Evolutionary conservation across 2,797 vertebrate species (phyloP).

Genomic region (Danio kyathit): DNA sequence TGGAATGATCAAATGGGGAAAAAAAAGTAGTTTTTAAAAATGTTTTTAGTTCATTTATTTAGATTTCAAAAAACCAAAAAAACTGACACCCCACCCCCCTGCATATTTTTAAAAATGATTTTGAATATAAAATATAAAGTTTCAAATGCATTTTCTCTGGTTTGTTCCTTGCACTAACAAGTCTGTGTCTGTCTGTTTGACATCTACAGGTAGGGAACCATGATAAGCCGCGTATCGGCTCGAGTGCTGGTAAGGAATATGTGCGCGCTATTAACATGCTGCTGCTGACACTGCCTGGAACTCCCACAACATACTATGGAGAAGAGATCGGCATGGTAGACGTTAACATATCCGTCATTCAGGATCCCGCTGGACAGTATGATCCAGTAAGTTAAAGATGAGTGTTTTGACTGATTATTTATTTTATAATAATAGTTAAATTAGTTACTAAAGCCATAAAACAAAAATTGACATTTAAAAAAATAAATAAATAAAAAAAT

Average conservation of each 20-base stretch:
- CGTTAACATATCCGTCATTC: conserved; percentile 76
- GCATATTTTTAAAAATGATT: no score
- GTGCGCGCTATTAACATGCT: conserved; percentile 90
- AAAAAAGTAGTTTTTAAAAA: no score
- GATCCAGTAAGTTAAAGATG: conserved; percentile 68
- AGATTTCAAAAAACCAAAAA: no score
- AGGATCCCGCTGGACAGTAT: conserved; percentile 74
- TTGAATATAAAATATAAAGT: no score
- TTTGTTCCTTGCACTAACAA: background rate
- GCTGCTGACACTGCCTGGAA: conserved; percentile 93
- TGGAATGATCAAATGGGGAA: no score
- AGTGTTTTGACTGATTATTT: no score
- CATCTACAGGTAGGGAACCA: conserved; percentile 87
- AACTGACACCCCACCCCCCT: no score
- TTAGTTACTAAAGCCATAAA: no score
- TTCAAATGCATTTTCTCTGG: background rate
- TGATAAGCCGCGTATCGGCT: conserved; percentile 83
- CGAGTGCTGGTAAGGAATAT: conserved; percentile 83
- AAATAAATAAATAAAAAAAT: no score
- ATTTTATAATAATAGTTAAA: no score
- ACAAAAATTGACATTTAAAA: no score
- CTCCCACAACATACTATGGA: conserved; percentile 94
- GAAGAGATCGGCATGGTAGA: conserved; percentile 98
- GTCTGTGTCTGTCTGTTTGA: background rate
- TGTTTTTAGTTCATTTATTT: no score